Conservation (phyloP, 2,113 vertebrate species). For the Clupea harengus region DNA sequence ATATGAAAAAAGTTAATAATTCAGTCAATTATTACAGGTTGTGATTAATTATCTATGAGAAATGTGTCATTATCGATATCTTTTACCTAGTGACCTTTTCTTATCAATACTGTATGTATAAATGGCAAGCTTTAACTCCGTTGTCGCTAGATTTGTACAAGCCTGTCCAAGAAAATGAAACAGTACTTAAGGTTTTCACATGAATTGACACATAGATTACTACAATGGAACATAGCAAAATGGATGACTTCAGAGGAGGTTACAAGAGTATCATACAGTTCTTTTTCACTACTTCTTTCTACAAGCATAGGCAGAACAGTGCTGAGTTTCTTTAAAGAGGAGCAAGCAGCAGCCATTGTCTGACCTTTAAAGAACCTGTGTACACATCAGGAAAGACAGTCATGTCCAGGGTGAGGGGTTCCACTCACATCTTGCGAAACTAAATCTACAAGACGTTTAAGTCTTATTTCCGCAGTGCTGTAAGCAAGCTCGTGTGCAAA, state of each 20-base stretch:
- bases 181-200: constrained; percentile 23
- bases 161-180: constrained; percentile 18
- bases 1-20: constrained; percentile 1
- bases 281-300: not conserved
- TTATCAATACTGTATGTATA: not conserved
- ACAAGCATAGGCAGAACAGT: not conserved
- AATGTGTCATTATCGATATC: not conserved
- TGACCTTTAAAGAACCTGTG: not conserved
- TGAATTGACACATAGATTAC: constrained; percentile 19
- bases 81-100: not conserved
- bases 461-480: not conserved
- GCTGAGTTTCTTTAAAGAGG: not conserved
- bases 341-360: not conserved
- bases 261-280: not conserved
- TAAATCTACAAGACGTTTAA: not conserved
- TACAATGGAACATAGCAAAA: constrained; percentile 24
- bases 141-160: constrained; percentile 39
- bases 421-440: not conserved
- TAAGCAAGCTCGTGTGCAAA: constrained; percentile 38
- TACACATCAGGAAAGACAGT: not conserved
- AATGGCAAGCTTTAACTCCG: not conserved
- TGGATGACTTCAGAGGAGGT: not conserved
- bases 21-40: constrained; percentile 5
- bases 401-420: not conserved
- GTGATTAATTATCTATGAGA: constrained; percentile 6